A percentile compares a stretch with the other conserved stretches of the same genome.
These are phyloP conservation scores for Arion vulgaris DNA, from an alignment of 1,140 invertebrate genomes.

Conservation along the genomic window DNA sequence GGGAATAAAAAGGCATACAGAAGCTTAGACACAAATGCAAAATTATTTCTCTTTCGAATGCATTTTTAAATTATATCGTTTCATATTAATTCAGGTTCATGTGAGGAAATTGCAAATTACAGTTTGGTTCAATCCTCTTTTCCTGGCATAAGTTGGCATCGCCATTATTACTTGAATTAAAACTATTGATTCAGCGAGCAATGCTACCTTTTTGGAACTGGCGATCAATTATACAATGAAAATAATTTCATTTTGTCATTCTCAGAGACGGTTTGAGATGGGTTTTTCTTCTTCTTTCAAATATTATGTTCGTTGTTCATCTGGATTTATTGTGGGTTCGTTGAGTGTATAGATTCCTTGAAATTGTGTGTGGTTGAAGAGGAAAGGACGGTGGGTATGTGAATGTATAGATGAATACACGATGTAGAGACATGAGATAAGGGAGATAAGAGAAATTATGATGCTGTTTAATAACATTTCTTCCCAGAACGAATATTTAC, in stretches of 20 bases:
- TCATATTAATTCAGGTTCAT: not conserved
- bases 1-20: too few relatives aligned
- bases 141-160: conserved; percentile 2
- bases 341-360: not conserved
- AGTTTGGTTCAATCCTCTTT: conserved; percentile 25
- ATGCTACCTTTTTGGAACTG: not conserved
- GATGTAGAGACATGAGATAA: too few relatives aligned
- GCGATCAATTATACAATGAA: conserved; percentile 3
- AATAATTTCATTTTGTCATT: conserved; percentile 16
- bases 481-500: too few relatives aligned
- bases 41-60: not conserved
- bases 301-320: not conserved
- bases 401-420: too few relatives aligned
- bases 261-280: not conserved
- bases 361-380: too few relatives aligned
- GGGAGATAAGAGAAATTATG: too few relatives aligned
- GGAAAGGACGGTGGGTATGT: too few relatives aligned
- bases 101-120: conserved; percentile 31
- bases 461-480: too few relatives aligned
- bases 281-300: not conserved
- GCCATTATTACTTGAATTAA: conserved; percentile 30
- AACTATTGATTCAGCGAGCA: conserved; percentile 6
- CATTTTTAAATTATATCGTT: conserved; percentile 19
- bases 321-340: not conserved
- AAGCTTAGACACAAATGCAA: too few relatives aligned